phyloP scores from a whole-genome alignment of 1,140 invertebrate species.

The Drosophila arawakana region DNA sequence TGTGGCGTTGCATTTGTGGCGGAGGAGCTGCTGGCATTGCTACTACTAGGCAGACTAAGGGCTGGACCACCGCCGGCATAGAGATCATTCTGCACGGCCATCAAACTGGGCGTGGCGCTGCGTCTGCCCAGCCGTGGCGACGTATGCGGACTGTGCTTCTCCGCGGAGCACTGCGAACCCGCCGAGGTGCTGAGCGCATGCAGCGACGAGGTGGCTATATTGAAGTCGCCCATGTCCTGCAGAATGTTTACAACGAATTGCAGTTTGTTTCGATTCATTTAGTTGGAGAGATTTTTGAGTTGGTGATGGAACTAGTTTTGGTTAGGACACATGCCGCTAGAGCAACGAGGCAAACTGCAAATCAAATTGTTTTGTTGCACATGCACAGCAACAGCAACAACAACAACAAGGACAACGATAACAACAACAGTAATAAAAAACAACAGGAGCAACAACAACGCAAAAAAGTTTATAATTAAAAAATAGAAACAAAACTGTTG shows the following conservation, averaged over 20 bases:
- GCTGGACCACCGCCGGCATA: slow-evolving; percentile 68
- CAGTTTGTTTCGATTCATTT: slow-evolving; percentile 19
- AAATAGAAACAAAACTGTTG: slow-evolving; percentile 34
- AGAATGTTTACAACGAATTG: slow-evolving; percentile 5
- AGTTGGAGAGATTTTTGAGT: too few relatives aligned
- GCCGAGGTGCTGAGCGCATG: slow-evolving; percentile 85
- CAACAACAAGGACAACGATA: slow-evolving; percentile 14
- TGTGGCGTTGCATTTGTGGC: slow-evolving; percentile 37
- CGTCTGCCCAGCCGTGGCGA: slow-evolving; percentile 78
- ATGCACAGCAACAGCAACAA: slow-evolving; percentile 37
- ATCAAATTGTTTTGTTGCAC: slow-evolving; percentile 25
- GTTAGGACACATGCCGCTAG: slow-evolving; percentile 42
- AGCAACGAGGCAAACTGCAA: slow-evolving; percentile 30
- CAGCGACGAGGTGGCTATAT: slow-evolving; percentile 87
- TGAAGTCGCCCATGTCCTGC: slow-evolving; percentile 87
- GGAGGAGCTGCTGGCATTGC: slow-evolving; percentile 15
- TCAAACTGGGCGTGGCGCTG: slow-evolving; percentile 80
- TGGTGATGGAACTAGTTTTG: not conserved
- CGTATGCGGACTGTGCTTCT: slow-evolving; percentile 84
- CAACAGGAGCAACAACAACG: slow-evolving; percentile 29
- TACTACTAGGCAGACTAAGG: slow-evolving; percentile 63
- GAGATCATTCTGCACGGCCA: slow-evolving; percentile 82
- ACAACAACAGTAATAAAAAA: slow-evolving; percentile 10
- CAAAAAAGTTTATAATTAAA: slow-evolving; percentile 9
- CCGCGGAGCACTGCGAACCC: slow-evolving; percentile 54